phyloP scores from a whole-genome alignment of 2,797 vertebrate species.

The Ctenochaetus hawaiiensis region DNA sequence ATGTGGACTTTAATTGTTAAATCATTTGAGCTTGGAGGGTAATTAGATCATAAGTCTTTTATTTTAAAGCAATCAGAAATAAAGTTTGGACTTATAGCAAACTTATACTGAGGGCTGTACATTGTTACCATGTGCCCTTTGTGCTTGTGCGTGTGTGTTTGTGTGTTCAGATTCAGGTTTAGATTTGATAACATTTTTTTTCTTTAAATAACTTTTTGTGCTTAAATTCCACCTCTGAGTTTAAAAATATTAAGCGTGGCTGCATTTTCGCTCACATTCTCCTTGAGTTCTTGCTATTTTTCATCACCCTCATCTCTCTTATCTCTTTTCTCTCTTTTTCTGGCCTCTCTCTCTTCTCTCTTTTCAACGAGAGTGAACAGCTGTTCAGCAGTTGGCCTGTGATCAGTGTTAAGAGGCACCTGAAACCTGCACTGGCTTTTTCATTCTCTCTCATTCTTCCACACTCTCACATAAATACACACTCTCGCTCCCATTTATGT shows the following conservation, averaged over 20 bases:
- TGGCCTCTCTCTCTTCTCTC: constrained; percentile 5
- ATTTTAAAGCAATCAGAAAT: constrained; percentile 6
- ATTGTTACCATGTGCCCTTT: too few species aligned
- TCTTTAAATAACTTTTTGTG: background rate
- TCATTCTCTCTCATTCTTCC: constrained; percentile 12
- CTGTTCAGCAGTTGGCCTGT: constrained; percentile 59
- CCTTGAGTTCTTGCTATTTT: constrained; percentile 16
- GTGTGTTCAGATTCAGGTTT: too few species aligned
- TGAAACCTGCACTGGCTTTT: constrained; percentile 37
- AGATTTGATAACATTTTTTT: too few species aligned
- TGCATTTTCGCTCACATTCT: constrained; percentile 18
- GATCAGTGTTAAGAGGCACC: constrained; percentile 52
- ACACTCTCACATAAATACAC: background rate
- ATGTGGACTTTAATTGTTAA: constrained; percentile 36
- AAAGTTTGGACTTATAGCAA: background rate
- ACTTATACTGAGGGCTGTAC: too few species aligned
- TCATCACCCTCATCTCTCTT: constrained; percentile 4
- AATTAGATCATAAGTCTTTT: background rate
- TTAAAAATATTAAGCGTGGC: background rate
- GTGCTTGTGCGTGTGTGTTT: too few species aligned
- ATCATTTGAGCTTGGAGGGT: constrained; percentile 22
- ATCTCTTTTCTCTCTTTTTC: constrained; percentile 16
- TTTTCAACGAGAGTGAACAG: constrained; percentile 51
- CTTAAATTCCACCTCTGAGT: background rate
- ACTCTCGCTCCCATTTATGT: background rate